A percentile compares a stretch with the other conserved stretches of the same genome.
phyloP scores from a whole-genome alignment of 2,888 invertebrate species.

The Calephelis perditalis region DNA sequence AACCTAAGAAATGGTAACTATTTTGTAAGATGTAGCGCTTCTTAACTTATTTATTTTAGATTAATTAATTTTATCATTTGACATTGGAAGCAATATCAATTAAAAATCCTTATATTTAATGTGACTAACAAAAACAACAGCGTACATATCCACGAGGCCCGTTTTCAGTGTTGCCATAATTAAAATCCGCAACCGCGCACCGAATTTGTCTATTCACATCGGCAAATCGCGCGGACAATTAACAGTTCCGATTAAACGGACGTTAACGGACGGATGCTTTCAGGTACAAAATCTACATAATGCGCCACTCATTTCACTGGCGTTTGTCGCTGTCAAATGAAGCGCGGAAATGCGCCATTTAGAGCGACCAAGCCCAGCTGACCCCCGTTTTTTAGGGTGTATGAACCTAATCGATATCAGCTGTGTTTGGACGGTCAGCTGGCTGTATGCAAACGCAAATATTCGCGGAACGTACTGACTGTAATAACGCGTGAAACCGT shows the following conservation, averaged over 20 bases:
- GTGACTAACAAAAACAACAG: too few species aligned
- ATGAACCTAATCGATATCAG: constrained; percentile 22
- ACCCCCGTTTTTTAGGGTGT: constrained; percentile 34
- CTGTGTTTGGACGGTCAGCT: constrained; percentile 20
- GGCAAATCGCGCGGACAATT: constrained; percentile 47
- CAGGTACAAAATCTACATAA: constrained; percentile 62
- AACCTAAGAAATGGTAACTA: too few species aligned
- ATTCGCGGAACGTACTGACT: constrained; percentile 28
- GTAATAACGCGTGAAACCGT: constrained; percentile 61
- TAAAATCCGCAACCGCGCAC: constrained; percentile 30
- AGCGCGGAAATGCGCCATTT: constrained; percentile 42
- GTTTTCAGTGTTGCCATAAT: constrained; percentile 39
- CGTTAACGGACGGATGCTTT: constrained; percentile 41
- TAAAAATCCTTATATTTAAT: too few species aligned
- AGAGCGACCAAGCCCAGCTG: constrained; percentile 40
- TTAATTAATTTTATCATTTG: too few species aligned
- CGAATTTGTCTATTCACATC: constrained; percentile 47
- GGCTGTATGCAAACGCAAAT: constrained; percentile 23
- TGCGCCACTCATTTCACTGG: constrained; percentile 58
- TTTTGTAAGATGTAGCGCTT: too few species aligned
- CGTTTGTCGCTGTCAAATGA: constrained; percentile 67
- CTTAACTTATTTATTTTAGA: too few species aligned
- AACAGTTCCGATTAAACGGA: constrained; percentile 42
- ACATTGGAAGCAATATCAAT: too few species aligned
- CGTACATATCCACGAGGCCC: constrained; percentile 15